Evolutionary conservation across 1,140 invertebrate species (phyloP).

Genomic region (Apis cerana): DNA sequence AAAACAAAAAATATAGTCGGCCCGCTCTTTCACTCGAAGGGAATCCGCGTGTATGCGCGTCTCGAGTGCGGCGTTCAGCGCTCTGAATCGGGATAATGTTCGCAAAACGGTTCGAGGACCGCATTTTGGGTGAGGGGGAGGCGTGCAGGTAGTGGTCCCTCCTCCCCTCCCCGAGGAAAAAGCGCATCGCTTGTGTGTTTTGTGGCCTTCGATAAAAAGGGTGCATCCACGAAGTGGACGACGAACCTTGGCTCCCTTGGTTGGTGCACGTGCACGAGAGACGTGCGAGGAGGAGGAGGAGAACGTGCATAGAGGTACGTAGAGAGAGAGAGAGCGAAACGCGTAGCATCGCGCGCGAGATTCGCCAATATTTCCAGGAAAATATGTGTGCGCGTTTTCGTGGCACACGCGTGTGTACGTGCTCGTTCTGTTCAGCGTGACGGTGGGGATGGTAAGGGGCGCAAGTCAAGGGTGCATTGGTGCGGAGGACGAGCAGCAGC

Average conservation of each 20-base stretch:
- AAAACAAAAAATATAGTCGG: not conserved
- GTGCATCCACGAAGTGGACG: slow-evolving; percentile 56
- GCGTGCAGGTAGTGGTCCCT: slow-evolving; percentile 5
- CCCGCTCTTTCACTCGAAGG: not conserved
- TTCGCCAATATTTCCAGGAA: too few relatives aligned
- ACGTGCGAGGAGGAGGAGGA: not conserved
- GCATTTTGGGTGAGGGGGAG: not conserved
- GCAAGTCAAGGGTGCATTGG: slow-evolving; percentile 63
- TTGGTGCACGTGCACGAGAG: not conserved
- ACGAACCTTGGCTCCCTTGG: slow-evolving; percentile 14
- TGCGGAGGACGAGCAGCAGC: slow-evolving; percentile 56
- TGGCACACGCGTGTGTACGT: not conserved
- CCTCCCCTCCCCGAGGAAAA: not conserved
- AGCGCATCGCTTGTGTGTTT: slow-evolving; percentile 44
- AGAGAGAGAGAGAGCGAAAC: too few relatives aligned
- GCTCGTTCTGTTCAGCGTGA: slow-evolving; percentile 41
- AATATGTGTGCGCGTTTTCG: too few relatives aligned
- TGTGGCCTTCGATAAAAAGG: slow-evolving; percentile 53
- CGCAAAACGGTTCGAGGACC: slow-evolving; percentile 23
- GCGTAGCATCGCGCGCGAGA: too few relatives aligned
- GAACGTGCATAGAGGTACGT: too few relatives aligned
- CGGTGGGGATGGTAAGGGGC: slow-evolving; percentile 62
- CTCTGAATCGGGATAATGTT: slow-evolving; percentile 27
- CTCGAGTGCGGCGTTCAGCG: slow-evolving; percentile 12
- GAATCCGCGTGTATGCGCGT: not conserved